Evolutionary conservation across 1,140 invertebrate species (phyloP).

Genomic region (Kradibia gibbosae): DNA sequence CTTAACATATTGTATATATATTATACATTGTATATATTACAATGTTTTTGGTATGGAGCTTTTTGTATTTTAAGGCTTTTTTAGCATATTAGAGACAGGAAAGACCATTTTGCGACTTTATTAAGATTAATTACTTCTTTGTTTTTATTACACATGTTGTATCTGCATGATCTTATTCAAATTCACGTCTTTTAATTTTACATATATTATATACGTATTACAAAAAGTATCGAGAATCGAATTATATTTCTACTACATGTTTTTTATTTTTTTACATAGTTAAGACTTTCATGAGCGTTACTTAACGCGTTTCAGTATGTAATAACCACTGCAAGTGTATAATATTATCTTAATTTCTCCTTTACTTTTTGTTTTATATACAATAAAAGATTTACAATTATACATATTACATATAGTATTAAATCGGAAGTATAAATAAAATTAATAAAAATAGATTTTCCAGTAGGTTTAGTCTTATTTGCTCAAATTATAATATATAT

Average conservation of each 20-base stretch:
- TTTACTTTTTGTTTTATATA: slow-evolving; percentile 18
- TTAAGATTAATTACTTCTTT: background rate
- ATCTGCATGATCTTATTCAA: background rate
- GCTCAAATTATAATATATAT: slow-evolving; percentile 14
- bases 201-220: slow-evolving; percentile 29
- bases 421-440: slow-evolving; percentile 42
- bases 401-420: slow-evolving; percentile 47
- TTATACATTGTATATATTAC: too few relatives aligned
- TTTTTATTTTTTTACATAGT: slow-evolving; percentile 14
- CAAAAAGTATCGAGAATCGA: slow-evolving; percentile 42
- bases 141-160: background rate
- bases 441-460: slow-evolving; percentile 19
- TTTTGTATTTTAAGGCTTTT: background rate
- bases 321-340: slow-evolving; percentile 16
- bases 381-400: slow-evolving; percentile 46
- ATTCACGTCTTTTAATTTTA: background rate
- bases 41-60: background rate
- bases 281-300: slow-evolving; percentile 27
- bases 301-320: slow-evolving; percentile 25
- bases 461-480: slow-evolving; percentile 45
- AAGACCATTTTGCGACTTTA: background rate
- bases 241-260: slow-evolving; percentile 27
- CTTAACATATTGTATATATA: too few relatives aligned
- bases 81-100: background rate
- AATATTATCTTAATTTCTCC: slow-evolving; percentile 1